A percentile compares a stretch with the other conserved stretches of the same genome.
Conservation (phyloP, 2,888 invertebrate genomes). For the Polydrusus pterygomalis region DNA sequence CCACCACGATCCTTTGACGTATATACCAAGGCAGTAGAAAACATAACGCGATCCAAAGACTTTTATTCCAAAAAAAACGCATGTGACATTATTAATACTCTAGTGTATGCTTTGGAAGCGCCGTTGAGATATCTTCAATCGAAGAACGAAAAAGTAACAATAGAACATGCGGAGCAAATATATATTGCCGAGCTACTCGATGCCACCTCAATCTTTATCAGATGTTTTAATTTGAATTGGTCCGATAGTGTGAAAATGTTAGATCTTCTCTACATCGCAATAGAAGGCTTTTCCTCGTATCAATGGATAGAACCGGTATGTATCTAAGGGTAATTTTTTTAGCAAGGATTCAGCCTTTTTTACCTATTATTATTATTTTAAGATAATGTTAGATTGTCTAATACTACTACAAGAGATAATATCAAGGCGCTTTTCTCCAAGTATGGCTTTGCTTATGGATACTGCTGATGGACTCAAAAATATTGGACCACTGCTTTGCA, state of each 20-base stretch:
- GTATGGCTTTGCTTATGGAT: constrained; percentile 48
- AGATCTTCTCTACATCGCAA: constrained; percentile 41
- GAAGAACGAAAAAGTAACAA: neutral
- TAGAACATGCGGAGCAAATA: constrained; percentile 6
- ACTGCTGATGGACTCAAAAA: constrained; percentile 40
- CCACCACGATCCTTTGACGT: constrained; percentile 20
- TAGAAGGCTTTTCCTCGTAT: constrained; percentile 14
- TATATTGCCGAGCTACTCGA: constrained; percentile 31
- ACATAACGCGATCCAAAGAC: constrained; percentile 34
- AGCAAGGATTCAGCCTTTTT: too few species aligned
- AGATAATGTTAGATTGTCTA: constrained; percentile 19
- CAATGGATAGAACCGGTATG: constrained; percentile 40
- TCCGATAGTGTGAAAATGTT: constrained; percentile 44
- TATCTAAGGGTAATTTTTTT: too few species aligned
- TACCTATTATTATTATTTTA: constrained; percentile 20
- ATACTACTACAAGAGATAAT: constrained; percentile 38
- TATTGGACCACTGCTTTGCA: constrained; percentile 40
- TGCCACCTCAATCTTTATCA: constrained; percentile 32
- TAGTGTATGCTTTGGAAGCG: constrained; percentile 45
- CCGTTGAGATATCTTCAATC: constrained; percentile 31
- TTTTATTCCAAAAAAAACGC: constrained; percentile 41
- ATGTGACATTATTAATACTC: constrained; percentile 32
- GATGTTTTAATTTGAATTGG: constrained; percentile 42
- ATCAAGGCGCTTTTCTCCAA: constrained; percentile 41
- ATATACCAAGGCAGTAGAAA: constrained; percentile 24